Conservation (phyloP, 2,888 invertebrate species). For the Catocala sponsa region DNA sequence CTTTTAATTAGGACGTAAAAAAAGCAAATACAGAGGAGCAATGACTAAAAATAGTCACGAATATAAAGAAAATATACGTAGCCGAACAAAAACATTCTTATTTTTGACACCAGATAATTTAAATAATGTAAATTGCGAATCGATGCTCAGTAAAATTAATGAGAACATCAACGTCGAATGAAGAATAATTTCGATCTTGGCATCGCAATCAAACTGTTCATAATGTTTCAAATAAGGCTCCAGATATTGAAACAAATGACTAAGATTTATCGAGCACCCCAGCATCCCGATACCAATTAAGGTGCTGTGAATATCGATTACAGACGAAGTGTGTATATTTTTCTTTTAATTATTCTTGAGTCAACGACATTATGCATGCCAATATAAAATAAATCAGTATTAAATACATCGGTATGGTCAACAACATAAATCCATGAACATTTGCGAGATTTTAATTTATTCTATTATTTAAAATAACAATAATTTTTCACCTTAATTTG, state of each 20-base stretch:
- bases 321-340: constrained; percentile 10
- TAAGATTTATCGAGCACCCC: constrained; percentile 38
- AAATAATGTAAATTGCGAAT: constrained; percentile 24
- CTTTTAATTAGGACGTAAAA: too few species aligned
- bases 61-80: too few species aligned
- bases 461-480: not conserved
- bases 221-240: constrained; percentile 45
- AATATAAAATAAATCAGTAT: not conserved
- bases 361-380: constrained; percentile 1
- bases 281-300: constrained; percentile 42
- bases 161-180: constrained; percentile 50
- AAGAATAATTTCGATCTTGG: constrained; percentile 61
- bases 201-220: constrained; percentile 56
- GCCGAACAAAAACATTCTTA: constrained; percentile 2
- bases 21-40: too few species aligned
- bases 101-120: constrained; percentile 12
- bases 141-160: constrained; percentile 41
- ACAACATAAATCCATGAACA: too few species aligned
- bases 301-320: constrained; percentile 40
- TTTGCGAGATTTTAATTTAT: too few species aligned
- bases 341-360: constrained; percentile 8
- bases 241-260: constrained; percentile 64
- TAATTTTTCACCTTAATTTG: too few species aligned
- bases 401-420: too few species aligned
- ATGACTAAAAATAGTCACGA: too few species aligned